Evolutionary conservation across 2,113 vertebrate species (phyloP).

Genomic region (Cololabis saira): DNA sequence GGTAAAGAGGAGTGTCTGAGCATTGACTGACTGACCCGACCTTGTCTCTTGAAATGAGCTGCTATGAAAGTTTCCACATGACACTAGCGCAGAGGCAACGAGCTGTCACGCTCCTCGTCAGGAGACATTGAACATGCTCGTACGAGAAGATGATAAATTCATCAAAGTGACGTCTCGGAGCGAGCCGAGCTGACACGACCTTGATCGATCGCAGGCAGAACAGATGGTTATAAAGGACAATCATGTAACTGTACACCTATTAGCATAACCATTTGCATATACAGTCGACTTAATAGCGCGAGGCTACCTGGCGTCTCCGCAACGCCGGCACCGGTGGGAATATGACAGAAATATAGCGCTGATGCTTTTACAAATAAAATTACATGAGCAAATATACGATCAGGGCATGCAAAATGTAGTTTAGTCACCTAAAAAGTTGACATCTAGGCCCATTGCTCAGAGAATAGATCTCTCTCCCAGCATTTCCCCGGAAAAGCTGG

Average conservation of each 20-base stretch:
- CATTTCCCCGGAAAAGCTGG: no score
- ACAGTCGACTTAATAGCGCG: slow-evolving; percentile 33
- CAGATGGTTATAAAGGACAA: slow-evolving; percentile 82
- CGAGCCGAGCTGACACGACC: slow-evolving; percentile 63
- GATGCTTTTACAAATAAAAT: slow-evolving; percentile 10
- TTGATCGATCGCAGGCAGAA: slow-evolving; percentile 73
- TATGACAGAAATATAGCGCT: slow-evolving; percentile 44
- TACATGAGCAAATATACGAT: no score
- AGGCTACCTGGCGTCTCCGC: slow-evolving; percentile 39
- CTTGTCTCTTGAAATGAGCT: slow-evolving; percentile 43
- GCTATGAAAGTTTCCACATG: slow-evolving; percentile 42
- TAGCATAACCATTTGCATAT: slow-evolving; percentile 73
- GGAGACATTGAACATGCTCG: slow-evolving; percentile 48
- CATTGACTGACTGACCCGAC: slow-evolving; percentile 40
- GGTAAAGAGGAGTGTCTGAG: slow-evolving; percentile 17
- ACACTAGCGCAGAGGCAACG: slow-evolving; percentile 19
- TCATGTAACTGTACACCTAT: slow-evolving; percentile 74
- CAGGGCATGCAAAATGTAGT: no score
- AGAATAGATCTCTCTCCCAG: no score
- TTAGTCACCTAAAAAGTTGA: no score
- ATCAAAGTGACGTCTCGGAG: slow-evolving; percentile 59
- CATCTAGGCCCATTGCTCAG: no score
- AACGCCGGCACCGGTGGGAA: slow-evolving; percentile 22
- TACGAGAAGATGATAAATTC: slow-evolving; percentile 67
- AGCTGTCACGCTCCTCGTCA: slow-evolving; percentile 43